A percentile compares a stretch with the other conserved stretches of the same genome.
Evolutionary conservation across 1,140 invertebrate genomes (phyloP).

Genomic region (Paraescarpia echinospica): DNA sequence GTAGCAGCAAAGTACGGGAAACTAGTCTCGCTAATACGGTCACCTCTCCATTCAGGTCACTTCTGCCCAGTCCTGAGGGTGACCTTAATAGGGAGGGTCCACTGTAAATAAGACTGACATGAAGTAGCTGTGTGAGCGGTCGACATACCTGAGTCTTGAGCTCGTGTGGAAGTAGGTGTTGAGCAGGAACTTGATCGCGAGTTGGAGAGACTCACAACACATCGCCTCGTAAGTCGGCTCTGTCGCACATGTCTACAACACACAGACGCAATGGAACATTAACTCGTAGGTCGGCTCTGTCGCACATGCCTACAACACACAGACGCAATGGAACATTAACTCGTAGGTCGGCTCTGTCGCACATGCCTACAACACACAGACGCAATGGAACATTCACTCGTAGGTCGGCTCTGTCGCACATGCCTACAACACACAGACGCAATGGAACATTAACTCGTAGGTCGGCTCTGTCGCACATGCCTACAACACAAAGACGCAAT

Average conservation of each 20-base stretch:
- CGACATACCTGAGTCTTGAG: constrained; percentile 51
- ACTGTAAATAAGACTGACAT: neutral
- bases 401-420: constrained; percentile 27
- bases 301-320: neutral
- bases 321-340: constrained; percentile 40
- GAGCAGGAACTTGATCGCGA: constrained; percentile 60
- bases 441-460: constrained; percentile 44
- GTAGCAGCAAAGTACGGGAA: too few relatives aligned
- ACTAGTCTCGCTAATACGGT: too few relatives aligned
- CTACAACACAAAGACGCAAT: constrained; percentile 21
- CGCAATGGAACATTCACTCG: constrained; percentile 33
- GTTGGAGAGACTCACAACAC: constrained; percentile 52
- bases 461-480: neutral
- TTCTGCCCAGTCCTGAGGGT: too few relatives aligned
- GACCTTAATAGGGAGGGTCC: too few relatives aligned
- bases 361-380: neutral
- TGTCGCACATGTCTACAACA: neutral
- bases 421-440: neutral
- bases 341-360: constrained; percentile 29
- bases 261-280: constrained; percentile 39
- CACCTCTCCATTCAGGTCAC: too few relatives aligned
- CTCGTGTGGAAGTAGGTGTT: constrained; percentile 62
- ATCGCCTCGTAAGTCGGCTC: constrained; percentile 36
- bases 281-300: constrained; percentile 30
- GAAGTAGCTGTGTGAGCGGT: neutral